Percentiles rank a stretch among this genome's conserved stretches.
These are phyloP conservation scores for Tetramorium alpestre DNA, from an alignment of 1,140 invertebrate genomes.

Conservation along the genomic window DNA sequence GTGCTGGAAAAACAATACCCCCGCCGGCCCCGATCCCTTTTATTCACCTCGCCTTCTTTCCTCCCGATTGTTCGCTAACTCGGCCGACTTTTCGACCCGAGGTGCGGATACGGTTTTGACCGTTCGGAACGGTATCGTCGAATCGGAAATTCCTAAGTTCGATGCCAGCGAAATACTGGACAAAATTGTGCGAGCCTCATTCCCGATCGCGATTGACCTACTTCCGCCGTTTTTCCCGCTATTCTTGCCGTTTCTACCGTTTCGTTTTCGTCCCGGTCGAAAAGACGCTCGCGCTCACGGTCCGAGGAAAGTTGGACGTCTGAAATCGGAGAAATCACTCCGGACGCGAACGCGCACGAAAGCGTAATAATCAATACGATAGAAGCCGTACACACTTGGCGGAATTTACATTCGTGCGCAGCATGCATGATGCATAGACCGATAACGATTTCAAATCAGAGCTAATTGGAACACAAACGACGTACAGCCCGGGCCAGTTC, in stretches of 20 bases:
- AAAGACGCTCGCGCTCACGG: neutral
- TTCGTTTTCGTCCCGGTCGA: conserved; percentile 18
- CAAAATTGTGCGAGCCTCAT: conserved; percentile 59
- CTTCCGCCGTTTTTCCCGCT: conserved; percentile 11
- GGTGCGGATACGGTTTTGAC: conserved; percentile 58
- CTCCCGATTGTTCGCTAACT: conserved; percentile 17
- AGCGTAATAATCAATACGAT: conserved; percentile 53
- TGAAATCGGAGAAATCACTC: conserved; percentile 20
- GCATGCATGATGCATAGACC: conserved; percentile 42
- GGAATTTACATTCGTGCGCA: conserved; percentile 3
- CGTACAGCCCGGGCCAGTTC: neutral
- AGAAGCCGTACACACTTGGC: neutral
- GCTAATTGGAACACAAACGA: conserved; percentile 46
- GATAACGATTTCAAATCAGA: conserved; percentile 63
- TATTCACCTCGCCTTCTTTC: conserved; percentile 2
- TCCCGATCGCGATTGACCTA: conserved; percentile 54
- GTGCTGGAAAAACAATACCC: conserved; percentile 47
- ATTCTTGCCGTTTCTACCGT: conserved; percentile 40
- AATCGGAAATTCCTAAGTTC: conserved; percentile 65
- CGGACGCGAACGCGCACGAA: neutral
- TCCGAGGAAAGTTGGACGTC: neutral
- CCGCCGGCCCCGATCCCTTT: conserved; percentile 18
- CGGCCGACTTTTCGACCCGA: conserved; percentile 56
- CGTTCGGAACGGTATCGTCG: conserved; percentile 61
- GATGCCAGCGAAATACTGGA: conserved; percentile 42